A percentile compares a stretch with the other conserved stretches of the same genome.
phyloP scores from a whole-genome alignment of 1,140 invertebrate genomes.

The Augochlora pura region DNA sequence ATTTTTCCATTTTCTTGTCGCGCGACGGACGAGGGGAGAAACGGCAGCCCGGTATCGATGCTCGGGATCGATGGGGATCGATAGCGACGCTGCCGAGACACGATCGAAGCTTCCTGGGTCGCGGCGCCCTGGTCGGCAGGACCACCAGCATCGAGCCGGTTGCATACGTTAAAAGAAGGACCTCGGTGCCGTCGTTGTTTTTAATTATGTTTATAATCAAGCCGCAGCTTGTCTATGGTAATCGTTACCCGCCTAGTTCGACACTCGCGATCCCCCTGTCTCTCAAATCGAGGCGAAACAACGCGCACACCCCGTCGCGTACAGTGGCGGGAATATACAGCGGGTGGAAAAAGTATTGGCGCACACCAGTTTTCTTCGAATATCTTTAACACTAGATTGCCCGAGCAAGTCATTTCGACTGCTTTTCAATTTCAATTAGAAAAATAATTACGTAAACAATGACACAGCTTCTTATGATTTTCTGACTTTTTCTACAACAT shows the following conservation, averaged over 20 bases:
- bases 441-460: too few species aligned
- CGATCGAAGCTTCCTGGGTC: conserved; percentile 60
- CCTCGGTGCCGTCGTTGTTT: conserved; percentile 75
- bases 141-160: conserved; percentile 78
- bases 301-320: background rate
- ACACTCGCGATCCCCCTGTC: conserved; percentile 70
- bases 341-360: too few species aligned
- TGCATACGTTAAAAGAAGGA: conserved; percentile 73
- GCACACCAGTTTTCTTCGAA: too few species aligned
- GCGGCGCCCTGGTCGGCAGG: conserved; percentile 68
- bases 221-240: conserved; percentile 80
- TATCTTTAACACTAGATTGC: too few species aligned
- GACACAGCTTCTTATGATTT: too few species aligned
- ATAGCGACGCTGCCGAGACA: conserved; percentile 47
- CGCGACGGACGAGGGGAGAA: background rate
- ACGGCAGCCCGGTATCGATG: conserved; percentile 47
- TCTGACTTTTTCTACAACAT: too few species aligned
- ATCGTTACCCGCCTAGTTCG: conserved; percentile 73
- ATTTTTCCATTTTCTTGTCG: conserved; percentile 46
- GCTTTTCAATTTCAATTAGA: too few species aligned
- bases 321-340: too few species aligned
- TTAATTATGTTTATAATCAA: conserved; percentile 81
- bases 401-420: too few species aligned
- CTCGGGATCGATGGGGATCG: conserved; percentile 45
- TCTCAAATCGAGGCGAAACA: conserved; percentile 54